Base-by-base conservation (phyloP, 2,797 vertebrate species). In the Arremon brunneinucha region DNA sequence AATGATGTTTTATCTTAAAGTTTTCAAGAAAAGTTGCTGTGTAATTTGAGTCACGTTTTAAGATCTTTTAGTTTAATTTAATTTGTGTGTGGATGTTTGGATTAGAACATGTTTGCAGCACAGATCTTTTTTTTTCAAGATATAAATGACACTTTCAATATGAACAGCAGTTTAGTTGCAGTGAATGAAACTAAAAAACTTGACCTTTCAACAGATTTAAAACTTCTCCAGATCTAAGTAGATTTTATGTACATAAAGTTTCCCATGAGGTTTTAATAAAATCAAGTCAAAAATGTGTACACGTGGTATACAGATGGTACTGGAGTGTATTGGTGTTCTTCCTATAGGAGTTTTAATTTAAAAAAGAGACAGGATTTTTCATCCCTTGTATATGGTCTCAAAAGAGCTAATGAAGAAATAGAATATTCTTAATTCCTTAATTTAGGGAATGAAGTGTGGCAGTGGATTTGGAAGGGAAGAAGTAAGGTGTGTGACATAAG, bases 191-290 rank as follows among this genome's bases (percentile, higher is more conserved):
- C 22, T 44, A 57, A 92, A 90, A 90, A 62, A 11, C n/a, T 89
- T 87, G 27, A 77, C 3, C 53, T 93, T 92, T 83, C 75, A 80
- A 15, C 72, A 83, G 43, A 57, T 57, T 57, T 41, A 47, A 71
- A 82, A 60, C 37, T 55, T 43, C 20, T 7, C 41, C 41, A 89
- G 43, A 74, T 91, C 34, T 32, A 56, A 89, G 64, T 55, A 77
- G 39, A 37, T 87, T 93, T 90, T 79, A 18, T 24, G 28, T 77
- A 56, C 34, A 62, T 22, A 68, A 87, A 10, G 26, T 83, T 89
- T 92, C 71, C 79, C 68, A 41, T 89, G 71, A 85, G 50, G 62
- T 91, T 95, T 83, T 85, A 78, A 89, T 95, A 87, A 95, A 89
- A 62, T 69, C 62, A 62, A 57, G 15, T 49, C 1, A 60, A 70